Base-by-base conservation (phyloP, 2,888 invertebrate genomes). In the Piscicola geometra region DNA sequence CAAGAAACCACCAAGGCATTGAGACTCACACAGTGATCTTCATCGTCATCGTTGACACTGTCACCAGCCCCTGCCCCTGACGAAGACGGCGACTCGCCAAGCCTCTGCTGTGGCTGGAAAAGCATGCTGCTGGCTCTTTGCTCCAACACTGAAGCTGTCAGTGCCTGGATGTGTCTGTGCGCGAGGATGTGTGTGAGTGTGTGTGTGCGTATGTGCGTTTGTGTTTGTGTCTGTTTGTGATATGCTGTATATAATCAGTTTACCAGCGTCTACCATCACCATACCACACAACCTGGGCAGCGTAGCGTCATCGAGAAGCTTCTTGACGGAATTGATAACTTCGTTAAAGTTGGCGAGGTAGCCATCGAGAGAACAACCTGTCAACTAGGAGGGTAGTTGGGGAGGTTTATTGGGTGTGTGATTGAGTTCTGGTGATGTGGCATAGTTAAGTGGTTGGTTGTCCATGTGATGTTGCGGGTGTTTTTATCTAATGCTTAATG, bases 11-110 rank as follows among this genome's bases (percentile, higher is more conserved):
- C n/a, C n/a, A n/a, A n/a, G n/a, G n/a, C n/a, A n/a, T n/a, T n/a
- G n/a, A 41, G 9, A 56, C 60, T 56, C 60, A 56, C 60, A 25
- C 60, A 56, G 60, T 56, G n/a, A n/a, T 56, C 60, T 5, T 56
- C 60, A 15, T 56, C 60, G 5, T 56, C 60, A 21, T 56, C 60
- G 60, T 25, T 56, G n/a, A 56, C 3, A n/a, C 60, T 56, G 60
- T 56, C 60, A 25, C 60, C 60, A 25, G 60, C 60, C n/a, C 60
- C 60, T 56, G 60, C 25, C n/a, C 3, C 60, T n/a, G 60, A 56
- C n/a, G 60, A 56, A 25, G 60, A 56, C 3, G 60, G 60, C n/a
- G 60, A 56, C 25, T 56, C 60, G 15, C n/a, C 25, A n/a, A 25
- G 60, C n/a, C 25, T 56, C 60, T 56, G 60, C n/a, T 56, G 60